phyloP scores from a whole-genome alignment of 2,888 invertebrate species.

The Notocelia uddmanniana region DNA sequence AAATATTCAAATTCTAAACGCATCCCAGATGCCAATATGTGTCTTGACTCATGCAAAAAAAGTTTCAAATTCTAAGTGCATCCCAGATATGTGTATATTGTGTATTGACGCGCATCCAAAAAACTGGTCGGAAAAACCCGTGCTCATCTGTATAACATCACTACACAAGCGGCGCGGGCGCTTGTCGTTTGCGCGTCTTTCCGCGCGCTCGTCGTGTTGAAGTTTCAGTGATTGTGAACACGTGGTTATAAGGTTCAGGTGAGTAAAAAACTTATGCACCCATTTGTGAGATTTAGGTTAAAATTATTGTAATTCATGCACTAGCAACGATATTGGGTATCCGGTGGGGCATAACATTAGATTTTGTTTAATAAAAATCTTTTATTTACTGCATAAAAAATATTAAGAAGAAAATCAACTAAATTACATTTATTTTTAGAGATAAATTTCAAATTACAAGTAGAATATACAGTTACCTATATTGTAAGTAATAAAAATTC shows the following conservation, averaged over 20 bases:
- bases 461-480: too few relatives aligned
- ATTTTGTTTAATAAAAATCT: neutral
- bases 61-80: conserved; percentile 17
- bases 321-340: neutral
- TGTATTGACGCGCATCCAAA: conserved; percentile 13
- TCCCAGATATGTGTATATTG: neutral
- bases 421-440: neutral
- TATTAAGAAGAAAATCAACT: neutral
- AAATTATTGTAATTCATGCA: neutral
- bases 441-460: neutral
- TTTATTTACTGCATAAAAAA: neutral
- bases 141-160: conserved; percentile 41
- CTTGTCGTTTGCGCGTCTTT: conserved; percentile 60
- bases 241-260: conserved; percentile 27
- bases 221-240: conserved; percentile 47
- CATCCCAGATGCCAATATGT: neutral
- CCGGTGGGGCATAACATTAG: neutral
- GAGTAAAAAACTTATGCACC: neutral
- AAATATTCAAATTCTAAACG: neutral
- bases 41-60: neutral
- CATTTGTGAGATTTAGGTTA: neutral
- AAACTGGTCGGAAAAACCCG: conserved; percentile 28
- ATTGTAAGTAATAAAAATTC: neutral
- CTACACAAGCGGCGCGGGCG: conserved; percentile 48
- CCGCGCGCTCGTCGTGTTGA: conserved; percentile 58